Evolutionary conservation across 2,113 vertebrate genomes (phyloP).

Genomic region (Polypterus senegalus): DNA sequence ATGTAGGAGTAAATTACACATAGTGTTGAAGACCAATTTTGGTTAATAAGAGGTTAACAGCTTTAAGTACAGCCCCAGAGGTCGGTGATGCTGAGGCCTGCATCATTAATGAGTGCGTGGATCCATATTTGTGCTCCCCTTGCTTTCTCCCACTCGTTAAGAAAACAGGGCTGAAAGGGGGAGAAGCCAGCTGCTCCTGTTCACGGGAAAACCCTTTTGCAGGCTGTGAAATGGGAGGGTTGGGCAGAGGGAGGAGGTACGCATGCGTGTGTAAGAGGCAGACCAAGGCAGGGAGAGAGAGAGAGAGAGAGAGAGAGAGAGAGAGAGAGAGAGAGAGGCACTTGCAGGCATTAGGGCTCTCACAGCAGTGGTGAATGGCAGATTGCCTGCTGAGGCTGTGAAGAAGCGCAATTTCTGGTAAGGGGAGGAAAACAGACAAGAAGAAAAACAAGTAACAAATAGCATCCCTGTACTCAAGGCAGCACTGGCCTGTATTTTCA

Average conservation of each 20-base stretch:
- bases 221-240: conserved; percentile 33
- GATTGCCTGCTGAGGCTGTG: conserved; percentile 28
- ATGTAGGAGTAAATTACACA: no score
- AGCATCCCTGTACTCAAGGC: background rate
- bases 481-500: background rate
- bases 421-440: conserved; percentile 34
- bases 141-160: no score
- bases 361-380: conserved; percentile 7
- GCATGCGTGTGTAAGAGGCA: conserved; percentile 16
- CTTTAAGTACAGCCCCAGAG: no score
- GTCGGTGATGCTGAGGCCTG: no score
- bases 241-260: conserved; percentile 19
- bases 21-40: no score
- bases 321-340: conserved; percentile 36
- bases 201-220: conserved; percentile 33
- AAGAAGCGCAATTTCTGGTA: conserved; percentile 29
- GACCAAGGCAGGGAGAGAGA: background rate
- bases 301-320: conserved; percentile 1
- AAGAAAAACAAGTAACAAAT: conserved; percentile 28
- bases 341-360: conserved; percentile 34
- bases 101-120: no score
- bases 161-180: no score
- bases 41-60: no score
- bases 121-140: no score
- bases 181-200: background rate